Conservation (phyloP, 2,888 invertebrate species). For the Platynereis dumerilii region DNA sequence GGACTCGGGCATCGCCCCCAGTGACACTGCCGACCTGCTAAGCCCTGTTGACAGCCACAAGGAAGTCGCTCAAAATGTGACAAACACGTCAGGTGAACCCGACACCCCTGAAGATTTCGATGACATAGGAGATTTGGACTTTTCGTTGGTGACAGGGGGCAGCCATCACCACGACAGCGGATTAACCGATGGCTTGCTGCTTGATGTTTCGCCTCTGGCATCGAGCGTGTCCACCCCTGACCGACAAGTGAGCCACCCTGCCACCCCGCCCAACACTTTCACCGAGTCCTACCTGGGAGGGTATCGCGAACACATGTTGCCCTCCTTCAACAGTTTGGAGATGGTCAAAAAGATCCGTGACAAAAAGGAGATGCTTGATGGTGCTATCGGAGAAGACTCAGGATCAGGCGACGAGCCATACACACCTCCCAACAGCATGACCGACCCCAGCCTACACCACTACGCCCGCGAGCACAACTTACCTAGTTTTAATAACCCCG, state of each 20-base stretch:
- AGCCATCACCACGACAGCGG: background rate
- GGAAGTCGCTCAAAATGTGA: no score
- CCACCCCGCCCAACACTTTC: slow-evolving; percentile 62
- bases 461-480: slow-evolving; percentile 15
- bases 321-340: slow-evolving; percentile 64
- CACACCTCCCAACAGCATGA: slow-evolving; percentile 63
- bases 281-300: slow-evolving; percentile 46
- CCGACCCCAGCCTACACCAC: slow-evolving; percentile 49
- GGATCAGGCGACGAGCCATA: slow-evolving; percentile 46
- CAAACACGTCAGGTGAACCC: background rate
- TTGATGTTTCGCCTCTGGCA: slow-evolving; percentile 7
- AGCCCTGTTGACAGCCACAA: slow-evolving; percentile 2
- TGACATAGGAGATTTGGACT: background rate
- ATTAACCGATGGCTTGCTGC: background rate
- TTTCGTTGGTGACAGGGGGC: background rate
- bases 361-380: slow-evolving; percentile 57
- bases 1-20: background rate
- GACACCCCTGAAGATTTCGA: background rate
- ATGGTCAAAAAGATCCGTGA: slow-evolving; percentile 64
- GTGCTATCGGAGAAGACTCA: slow-evolving; percentile 17
- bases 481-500: slow-evolving; percentile 13
- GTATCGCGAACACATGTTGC: slow-evolving; percentile 46
- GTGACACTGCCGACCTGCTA: background rate
- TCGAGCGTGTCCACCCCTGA: slow-evolving; percentile 13
- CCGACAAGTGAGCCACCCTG: slow-evolving; percentile 39